These are phyloP conservation scores for Chauna torquata DNA, from an alignment of 2,113 vertebrate species.

Conservation along the genomic window DNA sequence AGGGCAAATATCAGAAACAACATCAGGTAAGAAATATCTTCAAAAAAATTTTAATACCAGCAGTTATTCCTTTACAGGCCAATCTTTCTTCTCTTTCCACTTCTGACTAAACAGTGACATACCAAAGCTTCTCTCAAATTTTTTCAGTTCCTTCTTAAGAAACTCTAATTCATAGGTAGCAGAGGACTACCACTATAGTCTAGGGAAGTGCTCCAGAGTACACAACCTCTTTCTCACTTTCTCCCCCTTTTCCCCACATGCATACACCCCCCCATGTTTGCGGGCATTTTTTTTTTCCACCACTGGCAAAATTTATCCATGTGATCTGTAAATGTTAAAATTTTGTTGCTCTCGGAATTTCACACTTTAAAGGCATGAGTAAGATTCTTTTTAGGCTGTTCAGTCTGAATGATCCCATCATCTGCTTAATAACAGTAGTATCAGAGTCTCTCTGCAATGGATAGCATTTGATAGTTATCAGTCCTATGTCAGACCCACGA, in stretches of 20 bases:
- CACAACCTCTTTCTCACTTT: neutral
- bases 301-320: neutral
- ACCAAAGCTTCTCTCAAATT: neutral
- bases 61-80: neutral
- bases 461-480: neutral
- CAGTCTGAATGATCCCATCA: neutral
- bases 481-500: neutral
- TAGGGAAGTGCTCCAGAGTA: neutral
- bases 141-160: neutral
- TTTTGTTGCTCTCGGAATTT: neutral
- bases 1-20: neutral
- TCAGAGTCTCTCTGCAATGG: neutral
- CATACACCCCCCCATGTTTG: neutral
- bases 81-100: neutral
- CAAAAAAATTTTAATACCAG: neutral
- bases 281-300: neutral
- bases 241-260: neutral
- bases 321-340: neutral
- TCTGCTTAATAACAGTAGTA: neutral
- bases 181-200: neutral
- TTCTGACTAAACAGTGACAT: neutral
- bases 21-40: neutral
- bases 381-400: neutral
- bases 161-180: neutral
- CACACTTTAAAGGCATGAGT: neutral